A percentile compares a stretch with the other conserved stretches of the same genome.
Evolutionary conservation across 2,797 vertebrate genomes (phyloP).

Genomic region (Numenius phaeopus): DNA sequence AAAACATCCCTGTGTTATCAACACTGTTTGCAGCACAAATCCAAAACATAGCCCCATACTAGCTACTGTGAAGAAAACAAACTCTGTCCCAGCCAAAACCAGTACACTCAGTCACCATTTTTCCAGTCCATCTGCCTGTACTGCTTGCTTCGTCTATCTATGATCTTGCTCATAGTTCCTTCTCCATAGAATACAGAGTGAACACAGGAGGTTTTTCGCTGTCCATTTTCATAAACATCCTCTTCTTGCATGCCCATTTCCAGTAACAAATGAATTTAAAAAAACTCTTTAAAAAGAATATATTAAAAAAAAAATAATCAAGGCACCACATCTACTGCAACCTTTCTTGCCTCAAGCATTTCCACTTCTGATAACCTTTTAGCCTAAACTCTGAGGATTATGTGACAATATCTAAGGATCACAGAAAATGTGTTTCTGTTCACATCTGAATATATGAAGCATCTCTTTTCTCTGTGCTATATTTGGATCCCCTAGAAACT

Average conservation of each 20-base stretch:
- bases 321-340: background rate
- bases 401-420: background rate
- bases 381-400: background rate
- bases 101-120: background rate
- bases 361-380: background rate
- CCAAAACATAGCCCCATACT: no score
- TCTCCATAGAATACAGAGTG: background rate
- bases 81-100: background rate
- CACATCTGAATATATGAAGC: background rate
- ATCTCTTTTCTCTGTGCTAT: background rate
- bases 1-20: no score
- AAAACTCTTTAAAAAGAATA: background rate
- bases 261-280: background rate
- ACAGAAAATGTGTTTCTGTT: background rate
- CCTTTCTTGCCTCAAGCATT: background rate
- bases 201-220: background rate
- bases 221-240: background rate
- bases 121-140: background rate
- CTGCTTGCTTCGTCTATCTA: background rate
- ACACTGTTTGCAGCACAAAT: no score
- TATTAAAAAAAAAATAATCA: background rate
- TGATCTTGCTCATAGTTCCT: background rate
- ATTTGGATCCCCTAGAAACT: background rate
- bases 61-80: no score
- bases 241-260: background rate